Conservation (phyloP, 2,888 invertebrate genomes). For the Cepaea hortensis region DNA sequence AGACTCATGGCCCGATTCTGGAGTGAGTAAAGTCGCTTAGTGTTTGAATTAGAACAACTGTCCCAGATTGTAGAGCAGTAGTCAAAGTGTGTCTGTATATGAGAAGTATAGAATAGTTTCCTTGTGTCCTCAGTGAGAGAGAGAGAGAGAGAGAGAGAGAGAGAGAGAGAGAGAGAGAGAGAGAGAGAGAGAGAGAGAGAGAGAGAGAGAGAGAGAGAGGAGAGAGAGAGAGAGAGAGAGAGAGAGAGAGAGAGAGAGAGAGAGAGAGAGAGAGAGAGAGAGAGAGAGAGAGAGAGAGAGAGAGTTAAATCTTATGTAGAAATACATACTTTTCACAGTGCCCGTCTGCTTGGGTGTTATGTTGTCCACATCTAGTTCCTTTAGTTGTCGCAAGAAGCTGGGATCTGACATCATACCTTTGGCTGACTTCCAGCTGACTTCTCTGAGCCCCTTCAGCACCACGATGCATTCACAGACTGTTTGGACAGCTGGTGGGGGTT, state of each 20-base stretch:
- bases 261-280: slow-evolving; percentile 2
- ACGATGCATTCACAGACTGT: slow-evolving; percentile 91
- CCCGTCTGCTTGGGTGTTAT: slow-evolving; percentile 69
- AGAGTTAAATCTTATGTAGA: too few species aligned
- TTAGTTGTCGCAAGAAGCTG: slow-evolving; percentile 85
- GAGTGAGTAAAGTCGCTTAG: too few species aligned
- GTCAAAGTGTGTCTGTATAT: too few species aligned
- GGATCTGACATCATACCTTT: slow-evolving; percentile 94
- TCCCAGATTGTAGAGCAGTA: too few species aligned
- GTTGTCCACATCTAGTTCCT: slow-evolving; percentile 85
- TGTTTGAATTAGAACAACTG: too few species aligned
- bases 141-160: too few species aligned
- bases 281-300: neutral
- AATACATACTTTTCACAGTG: slow-evolving; percentile 61
- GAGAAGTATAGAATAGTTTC: too few species aligned
- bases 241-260: neutral
- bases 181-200: too few species aligned
- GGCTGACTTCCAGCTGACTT: slow-evolving; percentile 91
- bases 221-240: slow-evolving; percentile 6
- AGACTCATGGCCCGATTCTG: too few species aligned
- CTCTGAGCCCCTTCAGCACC: slow-evolving; percentile 87
- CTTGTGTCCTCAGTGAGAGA: too few species aligned
- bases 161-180: too few species aligned
- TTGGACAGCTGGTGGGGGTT: slow-evolving; percentile 91
- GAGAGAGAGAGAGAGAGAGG: too few species aligned